These are phyloP conservation scores for Hyppa rectilinea DNA, from an alignment of 2,888 invertebrate species.

Conservation along the genomic window DNA sequence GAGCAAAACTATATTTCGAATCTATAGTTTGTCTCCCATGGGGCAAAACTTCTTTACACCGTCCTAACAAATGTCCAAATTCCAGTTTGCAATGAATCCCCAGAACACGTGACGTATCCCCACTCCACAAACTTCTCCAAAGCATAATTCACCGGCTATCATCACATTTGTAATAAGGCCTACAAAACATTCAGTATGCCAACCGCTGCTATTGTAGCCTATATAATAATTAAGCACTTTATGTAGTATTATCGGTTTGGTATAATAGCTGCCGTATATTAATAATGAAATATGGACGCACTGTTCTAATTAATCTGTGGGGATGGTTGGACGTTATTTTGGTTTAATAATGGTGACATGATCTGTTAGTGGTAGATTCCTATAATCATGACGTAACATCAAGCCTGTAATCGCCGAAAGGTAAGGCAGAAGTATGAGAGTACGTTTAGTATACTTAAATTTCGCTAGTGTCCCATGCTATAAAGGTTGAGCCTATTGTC, in stretches of 20 bases:
- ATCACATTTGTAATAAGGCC: slow-evolving; percentile 20
- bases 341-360: slow-evolving; percentile 25
- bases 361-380: background rate
- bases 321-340: slow-evolving; percentile 7
- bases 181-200: slow-evolving; percentile 34
- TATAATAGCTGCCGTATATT: slow-evolving; percentile 38
- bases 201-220: slow-evolving; percentile 27
- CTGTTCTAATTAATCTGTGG: slow-evolving; percentile 52
- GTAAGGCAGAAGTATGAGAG: no score
- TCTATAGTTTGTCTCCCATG: background rate
- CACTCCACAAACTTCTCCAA: background rate
- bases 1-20: background rate
- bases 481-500: no score
- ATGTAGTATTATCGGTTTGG: slow-evolving; percentile 48
- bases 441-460: no score
- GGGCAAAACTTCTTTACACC: background rate
- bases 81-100: background rate
- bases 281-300: slow-evolving; percentile 47
- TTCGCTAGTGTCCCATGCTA: no score
- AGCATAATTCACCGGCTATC: slow-evolving; percentile 10
- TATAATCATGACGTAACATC: background rate
- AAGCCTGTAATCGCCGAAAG: background rate
- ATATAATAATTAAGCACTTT: slow-evolving; percentile 26
- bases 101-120: background rate
- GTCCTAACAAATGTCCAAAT: background rate